Conservation (phyloP, 2,113 vertebrate genomes). For the Serilophus lunatus region DNA sequence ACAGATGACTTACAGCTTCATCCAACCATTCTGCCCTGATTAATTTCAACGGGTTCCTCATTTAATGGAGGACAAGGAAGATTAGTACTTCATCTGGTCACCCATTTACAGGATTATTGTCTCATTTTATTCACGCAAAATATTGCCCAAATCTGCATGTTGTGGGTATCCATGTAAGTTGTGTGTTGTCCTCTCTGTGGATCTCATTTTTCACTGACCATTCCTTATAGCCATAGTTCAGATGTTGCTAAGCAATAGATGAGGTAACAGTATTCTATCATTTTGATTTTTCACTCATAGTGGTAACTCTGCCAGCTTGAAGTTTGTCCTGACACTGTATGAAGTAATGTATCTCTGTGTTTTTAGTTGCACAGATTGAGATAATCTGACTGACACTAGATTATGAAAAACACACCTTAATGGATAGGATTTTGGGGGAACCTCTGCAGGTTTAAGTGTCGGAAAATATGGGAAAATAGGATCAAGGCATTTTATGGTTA, state of each 20-base stretch:
- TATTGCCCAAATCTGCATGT: background rate
- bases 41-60: background rate
- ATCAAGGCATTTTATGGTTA: background rate
- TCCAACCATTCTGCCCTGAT: constrained; percentile 17
- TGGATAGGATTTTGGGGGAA: background rate
- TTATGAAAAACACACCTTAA: background rate
- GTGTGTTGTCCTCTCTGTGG: background rate
- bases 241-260: background rate
- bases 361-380: background rate
- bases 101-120: background rate
- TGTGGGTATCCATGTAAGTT: background rate
- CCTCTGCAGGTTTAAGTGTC: background rate
- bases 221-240: background rate
- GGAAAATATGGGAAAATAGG: background rate
- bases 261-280: background rate
- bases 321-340: background rate
- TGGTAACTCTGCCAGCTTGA: background rate
- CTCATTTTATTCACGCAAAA: background rate
- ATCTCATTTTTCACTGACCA: background rate
- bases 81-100: background rate
- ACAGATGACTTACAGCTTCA: background rate
- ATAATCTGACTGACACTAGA: background rate
- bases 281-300: background rate
- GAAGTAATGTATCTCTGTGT: background rate
- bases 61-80: background rate